A percentile compares a stretch with the other conserved stretches of the same genome.
Conservation (phyloP, 2,113 vertebrate species). For the Ceratotherium simum region DNA sequence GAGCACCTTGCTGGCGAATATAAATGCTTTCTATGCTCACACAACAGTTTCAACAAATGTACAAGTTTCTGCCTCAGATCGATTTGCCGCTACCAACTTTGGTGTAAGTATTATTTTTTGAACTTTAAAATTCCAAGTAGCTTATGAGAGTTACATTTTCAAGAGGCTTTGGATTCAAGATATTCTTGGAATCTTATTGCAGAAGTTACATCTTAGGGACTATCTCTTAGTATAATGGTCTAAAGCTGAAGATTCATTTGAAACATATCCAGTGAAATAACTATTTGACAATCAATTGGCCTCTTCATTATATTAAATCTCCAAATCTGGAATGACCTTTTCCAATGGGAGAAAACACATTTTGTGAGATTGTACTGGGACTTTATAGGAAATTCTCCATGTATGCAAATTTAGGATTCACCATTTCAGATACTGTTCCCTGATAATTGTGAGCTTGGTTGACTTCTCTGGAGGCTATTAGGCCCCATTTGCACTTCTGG, state of each 20-base stretch:
- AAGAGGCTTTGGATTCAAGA: background rate
- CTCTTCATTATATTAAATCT: background rate
- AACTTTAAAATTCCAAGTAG: background rate
- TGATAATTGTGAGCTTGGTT: background rate
- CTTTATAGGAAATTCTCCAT: background rate
- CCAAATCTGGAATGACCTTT: background rate
- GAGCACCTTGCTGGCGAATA: constrained; percentile 98
- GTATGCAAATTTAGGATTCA: background rate
- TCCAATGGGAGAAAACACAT: background rate
- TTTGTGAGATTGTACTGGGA: background rate
- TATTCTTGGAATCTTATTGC: background rate
- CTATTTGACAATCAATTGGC: background rate
- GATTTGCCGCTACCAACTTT: constrained; percentile 98
- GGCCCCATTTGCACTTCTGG: background rate
- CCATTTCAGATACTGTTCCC: background rate
- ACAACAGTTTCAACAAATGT: constrained; percentile 96
- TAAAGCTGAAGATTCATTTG: background rate
- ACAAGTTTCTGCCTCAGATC: constrained; percentile 93
- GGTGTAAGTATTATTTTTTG: constrained; percentile 89
- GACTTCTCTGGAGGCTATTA: background rate
- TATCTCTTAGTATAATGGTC: background rate
- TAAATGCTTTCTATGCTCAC: constrained; percentile 99
- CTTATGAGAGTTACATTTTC: background rate
- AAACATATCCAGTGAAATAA: background rate
- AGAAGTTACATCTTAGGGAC: background rate